phyloP scores from a whole-genome alignment of 2,888 invertebrate species.

The Nomada hirtipes region DNA sequence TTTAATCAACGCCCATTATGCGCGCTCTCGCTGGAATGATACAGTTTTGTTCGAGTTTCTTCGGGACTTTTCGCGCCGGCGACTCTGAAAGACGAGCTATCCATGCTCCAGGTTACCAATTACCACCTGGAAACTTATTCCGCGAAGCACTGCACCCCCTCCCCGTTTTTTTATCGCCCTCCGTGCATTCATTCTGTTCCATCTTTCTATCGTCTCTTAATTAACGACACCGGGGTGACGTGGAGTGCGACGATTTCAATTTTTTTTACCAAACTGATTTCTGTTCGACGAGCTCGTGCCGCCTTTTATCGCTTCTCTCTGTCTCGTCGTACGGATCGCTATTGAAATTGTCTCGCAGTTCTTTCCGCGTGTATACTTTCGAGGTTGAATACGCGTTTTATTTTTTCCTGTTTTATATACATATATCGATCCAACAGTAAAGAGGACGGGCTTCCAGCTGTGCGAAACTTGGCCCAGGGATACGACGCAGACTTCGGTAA shows the following conservation, averaged over 20 bases:
- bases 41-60: slow-evolving; percentile 68
- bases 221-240: slow-evolving; percentile 58
- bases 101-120: slow-evolving; percentile 63
- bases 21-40: slow-evolving; percentile 65
- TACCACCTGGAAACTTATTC: slow-evolving; percentile 64
- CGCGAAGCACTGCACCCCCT: background rate
- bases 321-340: background rate
- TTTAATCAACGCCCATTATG: slow-evolving; percentile 78
- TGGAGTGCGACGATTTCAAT: slow-evolving; percentile 31
- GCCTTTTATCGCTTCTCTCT: background rate
- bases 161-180: background rate
- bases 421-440: background rate
- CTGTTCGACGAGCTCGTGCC: too few species aligned
- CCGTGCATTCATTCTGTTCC: background rate
- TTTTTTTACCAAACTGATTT: slow-evolving; percentile 10
- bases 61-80: slow-evolving; percentile 58
- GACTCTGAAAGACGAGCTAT: slow-evolving; percentile 51
- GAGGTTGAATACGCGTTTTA: too few species aligned
- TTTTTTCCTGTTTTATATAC: too few species aligned
- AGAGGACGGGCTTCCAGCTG: background rate
- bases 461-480: slow-evolving; percentile 9
- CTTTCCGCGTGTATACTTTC: too few species aligned
- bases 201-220: slow-evolving; percentile 64
- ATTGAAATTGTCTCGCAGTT: background rate
- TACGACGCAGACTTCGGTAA: slow-evolving; percentile 1